Base-by-base conservation (phyloP, 2,113 vertebrate genomes). In the Numida meleagris region DNA sequence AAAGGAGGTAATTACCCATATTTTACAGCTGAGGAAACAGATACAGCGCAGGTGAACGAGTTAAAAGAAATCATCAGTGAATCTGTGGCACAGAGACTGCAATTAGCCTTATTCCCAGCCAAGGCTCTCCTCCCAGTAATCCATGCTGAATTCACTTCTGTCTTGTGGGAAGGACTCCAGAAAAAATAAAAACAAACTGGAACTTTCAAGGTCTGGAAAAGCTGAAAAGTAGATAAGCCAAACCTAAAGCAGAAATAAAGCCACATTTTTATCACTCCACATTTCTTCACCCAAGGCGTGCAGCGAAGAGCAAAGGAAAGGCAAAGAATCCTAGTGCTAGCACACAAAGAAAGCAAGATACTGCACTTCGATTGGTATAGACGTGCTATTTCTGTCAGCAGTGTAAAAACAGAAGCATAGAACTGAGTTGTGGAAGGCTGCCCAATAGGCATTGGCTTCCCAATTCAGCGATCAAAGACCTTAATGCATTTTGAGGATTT, bases 1-100 rank as follows among this genome's bases (percentile, higher is more conserved):
- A 95, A 92, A 75, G 83, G 89, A 96, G 83, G 95, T 90, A 96
- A 95, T 96, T 96, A 95, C 94, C 95, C 93, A 53, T 65, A 89
- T 92, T 96, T 96, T 96, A 96, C 95, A 95, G 91, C 93, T 93
- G 91, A 94, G 86, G 93, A 95, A 95, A 96, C 89, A 90, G 95
- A 94, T 68, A 95, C 83, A 95, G 91, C 45, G 83, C 90, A 96
- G 93, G 96, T 95, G 95, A 96, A 87, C 65, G 90, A 96, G 91
- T 95, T 93, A 92, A 94, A 94, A 96, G 93, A 92, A 94, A 94
- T 76, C 62, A 94, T 89, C 90, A 78, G 90, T 65, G 59, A 90
- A 86, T 82, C 48, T 94, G 94, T 51, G 77, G 85, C 88, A 88
- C 87, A 92, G 92, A 91, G 82, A 85, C 77, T 82, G 94, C 94